A percentile compares a stretch with the other conserved stretches of the same genome.
phyloP scores from a whole-genome alignment of 37 sponge, comb jelly and placozoan species.

The Sycon ciliatum region DNA sequence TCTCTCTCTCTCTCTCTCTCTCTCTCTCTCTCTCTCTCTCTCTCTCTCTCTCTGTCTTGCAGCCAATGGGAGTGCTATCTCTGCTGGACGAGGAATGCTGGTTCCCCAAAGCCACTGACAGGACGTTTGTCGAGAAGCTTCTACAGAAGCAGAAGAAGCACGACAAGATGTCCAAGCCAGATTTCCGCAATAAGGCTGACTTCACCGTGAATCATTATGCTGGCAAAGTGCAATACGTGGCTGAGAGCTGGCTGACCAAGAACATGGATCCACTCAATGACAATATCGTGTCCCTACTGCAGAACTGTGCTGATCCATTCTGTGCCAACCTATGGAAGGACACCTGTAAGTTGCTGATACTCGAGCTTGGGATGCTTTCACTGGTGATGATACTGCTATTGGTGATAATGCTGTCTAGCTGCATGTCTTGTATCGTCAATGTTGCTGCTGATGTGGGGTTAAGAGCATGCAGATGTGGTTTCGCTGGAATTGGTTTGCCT shows the following conservation, averaged over 20 bases:
- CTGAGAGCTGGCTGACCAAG: slow-evolving; percentile 90
- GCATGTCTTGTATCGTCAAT: too few relatives aligned
- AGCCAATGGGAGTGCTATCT: slow-evolving; percentile 89
- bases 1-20: too few relatives aligned
- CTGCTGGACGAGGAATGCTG: slow-evolving; percentile 97
- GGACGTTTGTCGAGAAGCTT: slow-evolving; percentile 81
- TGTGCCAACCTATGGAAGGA: slow-evolving; percentile 90
- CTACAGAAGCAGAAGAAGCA: slow-evolving; percentile 57
- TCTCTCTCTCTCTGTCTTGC: too few relatives aligned
- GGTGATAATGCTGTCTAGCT: too few relatives aligned
- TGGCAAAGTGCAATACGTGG: slow-evolving; percentile 84
- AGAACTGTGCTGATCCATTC: slow-evolving; percentile 69
- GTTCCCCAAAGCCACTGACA: slow-evolving; percentile 97
- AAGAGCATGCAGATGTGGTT: too few relatives aligned
- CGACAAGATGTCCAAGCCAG: slow-evolving; percentile 74
- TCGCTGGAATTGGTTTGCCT: too few relatives aligned
- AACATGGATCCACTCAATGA: slow-evolving; percentile 99
- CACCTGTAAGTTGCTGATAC: slow-evolving; percentile 58
- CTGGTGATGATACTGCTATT: too few relatives aligned
- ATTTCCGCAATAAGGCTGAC: slow-evolving; percentile 87
- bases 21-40: too few relatives aligned
- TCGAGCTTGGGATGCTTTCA: too few relatives aligned
- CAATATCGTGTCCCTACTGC: slow-evolving; percentile 72
- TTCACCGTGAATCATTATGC: slow-evolving; percentile 93
- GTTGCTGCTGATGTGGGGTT: too few relatives aligned